Evolutionary conservation across 2,797 vertebrate genomes (phyloP).

Genomic region (Tokudaia tokunoshimensis): DNA sequence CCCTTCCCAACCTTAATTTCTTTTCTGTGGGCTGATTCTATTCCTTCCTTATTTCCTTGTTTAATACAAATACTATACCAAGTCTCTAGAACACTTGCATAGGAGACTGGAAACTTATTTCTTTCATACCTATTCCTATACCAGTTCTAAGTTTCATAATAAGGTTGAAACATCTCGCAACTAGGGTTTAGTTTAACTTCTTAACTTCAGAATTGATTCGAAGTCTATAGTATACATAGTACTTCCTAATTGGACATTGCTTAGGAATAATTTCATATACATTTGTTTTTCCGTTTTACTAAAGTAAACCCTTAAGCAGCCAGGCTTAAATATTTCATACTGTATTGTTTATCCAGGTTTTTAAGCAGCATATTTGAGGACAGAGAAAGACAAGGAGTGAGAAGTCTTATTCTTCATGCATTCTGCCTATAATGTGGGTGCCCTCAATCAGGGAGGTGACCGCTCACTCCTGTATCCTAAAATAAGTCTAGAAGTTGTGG

Average conservation of each 20-base stretch:
- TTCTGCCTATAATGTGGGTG: not conserved
- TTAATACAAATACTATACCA: not conserved
- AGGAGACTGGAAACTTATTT: conserved; percentile 17
- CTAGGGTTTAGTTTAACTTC: conserved; percentile 28
- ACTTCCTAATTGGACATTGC: conserved; percentile 2
- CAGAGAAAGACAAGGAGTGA: not conserved
- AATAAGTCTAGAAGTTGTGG: not conserved
- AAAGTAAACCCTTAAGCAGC: not conserved
- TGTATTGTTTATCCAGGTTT: not conserved
- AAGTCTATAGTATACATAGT: not conserved
- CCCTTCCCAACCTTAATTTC: not conserved
- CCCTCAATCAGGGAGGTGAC: not conserved
- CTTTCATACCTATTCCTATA: not conserved
- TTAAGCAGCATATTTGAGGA: not conserved
- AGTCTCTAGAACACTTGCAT: conserved; percentile 12
- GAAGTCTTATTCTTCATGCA: not conserved
- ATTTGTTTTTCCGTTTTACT: conserved; percentile 17
- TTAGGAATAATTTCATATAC: conserved; percentile 10
- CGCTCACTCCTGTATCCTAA: not conserved
- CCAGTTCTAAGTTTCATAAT: not conserved
- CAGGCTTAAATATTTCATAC: not conserved
- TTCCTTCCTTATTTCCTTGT: not conserved
- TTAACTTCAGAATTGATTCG: conserved; percentile 11
- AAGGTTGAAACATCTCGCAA: not conserved
- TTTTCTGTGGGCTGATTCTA: not conserved